Evolutionary conservation across 2,113 vertebrate genomes (phyloP).

Genomic region (Pampusana beccarii): DNA sequence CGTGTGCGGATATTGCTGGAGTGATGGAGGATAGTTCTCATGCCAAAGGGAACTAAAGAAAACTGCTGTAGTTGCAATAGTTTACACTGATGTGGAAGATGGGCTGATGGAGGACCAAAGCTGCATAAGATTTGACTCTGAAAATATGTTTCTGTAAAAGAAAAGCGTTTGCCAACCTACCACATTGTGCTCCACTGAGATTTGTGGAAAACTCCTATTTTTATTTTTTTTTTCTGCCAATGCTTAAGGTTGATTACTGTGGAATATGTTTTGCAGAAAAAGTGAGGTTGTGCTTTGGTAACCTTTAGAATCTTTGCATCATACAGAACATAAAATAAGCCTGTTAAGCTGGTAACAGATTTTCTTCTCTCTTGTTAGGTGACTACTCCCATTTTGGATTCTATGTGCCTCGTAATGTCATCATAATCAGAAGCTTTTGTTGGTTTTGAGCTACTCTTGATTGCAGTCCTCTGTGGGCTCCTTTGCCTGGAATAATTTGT

Average conservation of each 20-base stretch:
- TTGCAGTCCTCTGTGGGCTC: not conserved
- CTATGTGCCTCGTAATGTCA: not conserved
- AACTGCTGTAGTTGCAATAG: not conserved
- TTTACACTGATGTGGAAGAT: not conserved
- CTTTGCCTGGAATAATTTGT: not conserved
- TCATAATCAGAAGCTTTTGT: not conserved
- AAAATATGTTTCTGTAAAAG: not conserved
- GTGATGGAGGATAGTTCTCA: not conserved
- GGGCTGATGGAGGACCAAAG: not conserved
- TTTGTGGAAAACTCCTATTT: not conserved
- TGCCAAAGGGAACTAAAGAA: not conserved
- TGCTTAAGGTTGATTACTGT: not conserved
- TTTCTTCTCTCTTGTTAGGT: not conserved
- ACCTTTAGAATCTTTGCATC: not conserved
- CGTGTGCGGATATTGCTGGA: accelerated
- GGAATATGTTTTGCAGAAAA: not conserved
- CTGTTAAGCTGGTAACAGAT: not conserved
- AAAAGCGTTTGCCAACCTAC: not conserved
- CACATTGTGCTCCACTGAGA: not conserved
- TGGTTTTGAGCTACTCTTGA: not conserved
- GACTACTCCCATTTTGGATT: not conserved
- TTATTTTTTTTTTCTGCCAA: not conserved
- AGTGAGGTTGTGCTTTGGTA: not conserved
- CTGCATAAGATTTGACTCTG: not conserved
- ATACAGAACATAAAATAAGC: not conserved